Percentiles rank a stretch among this genome's conserved stretches.
phyloP scores from a whole-genome alignment of 2,797 vertebrate genomes.

The Dendrocincla fuliginosa region DNA sequence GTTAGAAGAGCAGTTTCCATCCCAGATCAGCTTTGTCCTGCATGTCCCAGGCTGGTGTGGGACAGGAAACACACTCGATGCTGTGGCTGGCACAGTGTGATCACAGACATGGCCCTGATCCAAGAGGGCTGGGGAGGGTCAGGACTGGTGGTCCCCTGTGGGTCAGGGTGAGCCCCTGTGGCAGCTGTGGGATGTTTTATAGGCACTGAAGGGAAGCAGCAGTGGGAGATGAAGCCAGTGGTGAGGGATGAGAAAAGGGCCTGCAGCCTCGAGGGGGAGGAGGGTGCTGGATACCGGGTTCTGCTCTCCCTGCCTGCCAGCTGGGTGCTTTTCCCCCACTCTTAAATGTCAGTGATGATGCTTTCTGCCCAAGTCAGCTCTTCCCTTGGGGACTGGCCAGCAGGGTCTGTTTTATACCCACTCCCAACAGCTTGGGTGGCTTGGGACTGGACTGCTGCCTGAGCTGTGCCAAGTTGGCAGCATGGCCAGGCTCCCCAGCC shows the following conservation, averaged over 20 bases:
- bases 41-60: background rate
- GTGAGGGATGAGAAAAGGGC: background rate
- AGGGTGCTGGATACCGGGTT: background rate
- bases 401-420: conserved; percentile 46
- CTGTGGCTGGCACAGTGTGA: background rate
- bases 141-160: rapidly evolving
- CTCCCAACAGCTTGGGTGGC: conserved; percentile 62
- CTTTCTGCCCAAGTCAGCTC: conserved; percentile 58
- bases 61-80: no score
- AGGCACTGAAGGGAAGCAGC: background rate
- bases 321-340: background rate
- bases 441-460: conserved; percentile 38
- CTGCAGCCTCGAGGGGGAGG: background rate
- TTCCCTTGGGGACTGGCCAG: conserved; percentile 56
- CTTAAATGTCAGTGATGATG: conserved; percentile 45
- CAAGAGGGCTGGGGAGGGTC: background rate
- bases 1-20: background rate
- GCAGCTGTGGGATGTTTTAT: background rate
- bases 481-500: background rate
- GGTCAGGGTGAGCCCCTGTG: rapidly evolving
- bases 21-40: background rate
- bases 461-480: conserved; percentile 46
- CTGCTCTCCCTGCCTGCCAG: background rate
- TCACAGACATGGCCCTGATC: background rate
- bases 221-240: background rate